These are phyloP conservation scores for Chalcosyrphus nemorum DNA, from an alignment of 2,888 invertebrate species.

Conservation along the genomic window DNA sequence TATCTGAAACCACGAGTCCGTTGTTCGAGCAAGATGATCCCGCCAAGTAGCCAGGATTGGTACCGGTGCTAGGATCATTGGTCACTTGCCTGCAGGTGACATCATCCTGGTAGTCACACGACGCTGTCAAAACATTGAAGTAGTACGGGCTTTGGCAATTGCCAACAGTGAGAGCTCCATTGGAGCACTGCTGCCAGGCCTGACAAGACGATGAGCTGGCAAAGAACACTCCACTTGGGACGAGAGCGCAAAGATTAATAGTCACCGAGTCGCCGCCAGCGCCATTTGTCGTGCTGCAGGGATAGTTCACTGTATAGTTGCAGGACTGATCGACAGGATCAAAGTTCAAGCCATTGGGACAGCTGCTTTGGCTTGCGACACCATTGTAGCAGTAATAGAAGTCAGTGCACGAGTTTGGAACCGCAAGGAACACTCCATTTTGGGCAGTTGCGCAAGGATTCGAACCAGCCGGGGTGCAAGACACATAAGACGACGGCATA, in stretches of 20 bases:
- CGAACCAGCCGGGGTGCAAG: conserved; percentile 54
- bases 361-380: conserved; percentile 67
- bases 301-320: conserved; percentile 62
- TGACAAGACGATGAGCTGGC: conserved; percentile 74
- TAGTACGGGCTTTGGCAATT: conserved; percentile 53
- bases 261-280: neutral
- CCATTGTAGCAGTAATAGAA: conserved; percentile 74
- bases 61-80: conserved; percentile 35
- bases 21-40: conserved; percentile 43
- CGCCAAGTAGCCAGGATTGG: conserved; percentile 61
- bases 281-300: conserved; percentile 45
- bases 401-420: conserved; percentile 72
- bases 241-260: conserved; percentile 69
- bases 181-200: conserved; percentile 74
- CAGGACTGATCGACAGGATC: conserved; percentile 72
- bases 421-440: conserved; percentile 72
- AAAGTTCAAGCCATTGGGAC: conserved; percentile 74
- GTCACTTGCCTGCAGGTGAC: conserved; percentile 74
- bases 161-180: conserved; percentile 47
- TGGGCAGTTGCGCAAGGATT: conserved; percentile 71
- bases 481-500: conserved; percentile 20
- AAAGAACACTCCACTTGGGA: conserved; percentile 73
- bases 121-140: conserved; percentile 68
- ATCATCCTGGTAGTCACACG: conserved; percentile 73
- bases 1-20: conserved; percentile 39